phyloP scores from a whole-genome alignment of 2,113 vertebrate genomes.

The Narcine bancroftii region DNA sequence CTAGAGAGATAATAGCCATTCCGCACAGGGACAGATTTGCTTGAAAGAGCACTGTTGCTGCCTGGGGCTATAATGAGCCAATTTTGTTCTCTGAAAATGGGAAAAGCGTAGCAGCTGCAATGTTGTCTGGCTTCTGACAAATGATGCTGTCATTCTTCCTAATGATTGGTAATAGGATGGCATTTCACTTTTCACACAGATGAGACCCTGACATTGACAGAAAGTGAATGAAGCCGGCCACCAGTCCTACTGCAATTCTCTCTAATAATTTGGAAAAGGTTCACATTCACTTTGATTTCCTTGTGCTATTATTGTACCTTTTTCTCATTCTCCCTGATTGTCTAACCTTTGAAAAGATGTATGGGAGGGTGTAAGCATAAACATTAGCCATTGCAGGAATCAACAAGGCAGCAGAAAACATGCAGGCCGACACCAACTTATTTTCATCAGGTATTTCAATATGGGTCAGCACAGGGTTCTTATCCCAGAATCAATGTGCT shows the following conservation, averaged over 20 bases:
- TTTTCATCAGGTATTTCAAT: conserved; percentile 21
- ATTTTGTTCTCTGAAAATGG: neutral
- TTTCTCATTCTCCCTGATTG: conserved; percentile 42
- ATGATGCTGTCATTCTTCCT: conserved; percentile 65
- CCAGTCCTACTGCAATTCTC: conserved; percentile 40
- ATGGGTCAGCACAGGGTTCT: neutral
- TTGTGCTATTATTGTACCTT: conserved; percentile 44
- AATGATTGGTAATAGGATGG: conserved; percentile 74
- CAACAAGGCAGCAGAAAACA: neutral
- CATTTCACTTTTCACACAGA: conserved; percentile 71
- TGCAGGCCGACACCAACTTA: neutral
- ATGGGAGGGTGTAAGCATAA: neutral
- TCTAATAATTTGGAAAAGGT: conserved; percentile 40
- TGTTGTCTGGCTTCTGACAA: conserved; percentile 60
- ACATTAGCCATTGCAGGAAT: neutral
- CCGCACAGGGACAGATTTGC: conserved; percentile 19
- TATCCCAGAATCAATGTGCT: neutral
- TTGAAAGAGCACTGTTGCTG: conserved; percentile 38
- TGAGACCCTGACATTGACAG: conserved; percentile 54
- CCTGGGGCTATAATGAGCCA: conserved; percentile 38
- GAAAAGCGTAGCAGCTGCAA: conserved; percentile 55
- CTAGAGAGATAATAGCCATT: conserved; percentile 27
- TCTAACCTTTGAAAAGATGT: conserved; percentile 46
- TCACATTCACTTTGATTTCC: conserved; percentile 45
- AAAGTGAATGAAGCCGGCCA: conserved; percentile 37